Evolutionary conservation across 2,888 invertebrate species (phyloP).

Genomic region (Hirtodrosophila duncani): DNA sequence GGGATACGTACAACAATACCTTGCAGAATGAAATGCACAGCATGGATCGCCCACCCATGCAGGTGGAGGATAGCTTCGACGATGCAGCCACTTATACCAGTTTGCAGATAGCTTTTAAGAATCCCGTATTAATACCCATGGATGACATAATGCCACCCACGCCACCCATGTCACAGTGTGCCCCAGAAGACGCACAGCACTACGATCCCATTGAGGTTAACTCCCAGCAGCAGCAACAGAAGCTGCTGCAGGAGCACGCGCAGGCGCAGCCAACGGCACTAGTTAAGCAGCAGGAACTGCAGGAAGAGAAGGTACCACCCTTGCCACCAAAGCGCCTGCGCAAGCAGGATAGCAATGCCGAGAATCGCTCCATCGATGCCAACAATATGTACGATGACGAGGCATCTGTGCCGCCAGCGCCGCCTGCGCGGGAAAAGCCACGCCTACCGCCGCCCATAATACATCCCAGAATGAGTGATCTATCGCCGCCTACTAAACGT

Average conservation of each 20-base stretch:
- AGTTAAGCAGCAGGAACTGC: conserved; percentile 51
- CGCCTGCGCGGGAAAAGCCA: conserved; percentile 33
- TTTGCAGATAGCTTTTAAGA: conserved; percentile 90
- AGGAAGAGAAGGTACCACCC: conserved; percentile 85
- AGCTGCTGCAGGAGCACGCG: conserved; percentile 8
- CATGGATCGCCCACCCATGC: conserved; percentile 75
- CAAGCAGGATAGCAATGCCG: conserved; percentile 79
- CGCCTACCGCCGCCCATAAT: conserved; percentile 71
- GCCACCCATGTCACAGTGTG: conserved; percentile 71
- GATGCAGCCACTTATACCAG: conserved; percentile 91
- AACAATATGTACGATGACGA: conserved; percentile 36
- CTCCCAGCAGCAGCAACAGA: conserved; percentile 76
- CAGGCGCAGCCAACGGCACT: conserved; percentile 25
- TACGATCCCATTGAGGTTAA: conserved; percentile 78
- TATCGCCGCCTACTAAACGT: conserved; percentile 80
- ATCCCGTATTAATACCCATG: conserved; percentile 86
- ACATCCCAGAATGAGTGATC: conserved; percentile 75
- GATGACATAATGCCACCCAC: conserved; percentile 80
- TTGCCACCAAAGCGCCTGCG: conserved; percentile 88
- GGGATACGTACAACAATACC: conserved; percentile 78
- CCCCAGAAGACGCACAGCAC: conserved; percentile 78
- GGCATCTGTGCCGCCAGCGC: no score
- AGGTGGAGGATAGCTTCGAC: conserved; percentile 83
- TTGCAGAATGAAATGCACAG: conserved; percentile 72
- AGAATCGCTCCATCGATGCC: conserved; percentile 73